Conservation (phyloP, 92 coral and sea anemone species). For the Porites evermanni region DNA sequence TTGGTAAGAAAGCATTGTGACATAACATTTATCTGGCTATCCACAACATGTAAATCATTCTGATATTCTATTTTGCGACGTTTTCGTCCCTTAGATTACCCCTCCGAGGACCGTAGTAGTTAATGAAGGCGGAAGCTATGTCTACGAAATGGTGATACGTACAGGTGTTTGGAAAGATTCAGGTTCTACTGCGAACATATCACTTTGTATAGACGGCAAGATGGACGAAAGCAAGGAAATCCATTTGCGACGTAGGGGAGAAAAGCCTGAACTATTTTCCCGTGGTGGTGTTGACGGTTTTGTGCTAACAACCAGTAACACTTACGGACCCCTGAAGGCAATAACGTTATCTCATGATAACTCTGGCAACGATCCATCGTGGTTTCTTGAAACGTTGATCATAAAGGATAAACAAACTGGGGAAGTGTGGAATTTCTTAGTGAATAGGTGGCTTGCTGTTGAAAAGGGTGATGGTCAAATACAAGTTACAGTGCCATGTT, state of each 20-base stretch:
- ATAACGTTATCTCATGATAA: conserved; percentile 58
- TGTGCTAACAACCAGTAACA: conserved; percentile 11
- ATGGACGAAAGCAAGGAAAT: conserved; percentile 2
- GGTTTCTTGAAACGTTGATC: conserved; percentile 58
- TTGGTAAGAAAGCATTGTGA: no score
- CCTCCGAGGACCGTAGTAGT: neutral
- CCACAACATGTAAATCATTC: no score
- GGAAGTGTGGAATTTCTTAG: conserved; percentile 49
- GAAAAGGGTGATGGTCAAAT: conserved; percentile 44
- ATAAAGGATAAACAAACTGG: conserved; percentile 36
- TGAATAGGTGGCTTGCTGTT: conserved; percentile 44
- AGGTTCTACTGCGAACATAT: neutral
- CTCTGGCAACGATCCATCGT: conserved; percentile 54
- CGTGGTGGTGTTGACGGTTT: conserved; percentile 64
- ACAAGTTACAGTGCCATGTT: conserved; percentile 26
- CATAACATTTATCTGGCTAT: no score
- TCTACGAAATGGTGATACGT: neutral
- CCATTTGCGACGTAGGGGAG: conserved; percentile 15
- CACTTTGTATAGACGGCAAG: neutral
- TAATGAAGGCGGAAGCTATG: neutral
- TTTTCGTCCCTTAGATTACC: neutral
- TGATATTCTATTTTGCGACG: no score
- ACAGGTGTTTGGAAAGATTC: neutral
- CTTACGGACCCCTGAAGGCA: conserved; percentile 33
- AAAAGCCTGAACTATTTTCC: conserved; percentile 18